Evolutionary conservation across 2,888 invertebrate species (phyloP).

Genomic region (Trisateles emortualis): DNA sequence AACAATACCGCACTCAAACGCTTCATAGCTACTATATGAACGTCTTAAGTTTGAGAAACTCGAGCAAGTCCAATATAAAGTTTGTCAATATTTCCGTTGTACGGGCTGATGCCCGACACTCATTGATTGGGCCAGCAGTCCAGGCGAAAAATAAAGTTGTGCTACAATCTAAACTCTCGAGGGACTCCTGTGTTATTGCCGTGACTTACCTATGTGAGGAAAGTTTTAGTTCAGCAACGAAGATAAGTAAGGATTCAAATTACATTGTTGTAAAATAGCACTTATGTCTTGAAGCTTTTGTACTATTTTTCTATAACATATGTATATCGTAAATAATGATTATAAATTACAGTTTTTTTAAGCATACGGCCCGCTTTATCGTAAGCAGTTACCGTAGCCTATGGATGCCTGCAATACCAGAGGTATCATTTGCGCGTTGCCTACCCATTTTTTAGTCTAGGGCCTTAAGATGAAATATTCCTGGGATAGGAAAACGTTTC

Average conservation of each 20-base stretch:
- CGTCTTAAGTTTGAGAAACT: constrained; percentile 52
- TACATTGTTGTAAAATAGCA: neutral
- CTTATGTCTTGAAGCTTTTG: neutral
- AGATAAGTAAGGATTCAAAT: neutral
- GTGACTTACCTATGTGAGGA: constrained; percentile 15
- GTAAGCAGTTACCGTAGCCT: no score
- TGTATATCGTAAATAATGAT: no score
- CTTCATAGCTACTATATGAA: constrained; percentile 32
- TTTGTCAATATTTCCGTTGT: constrained; percentile 79
- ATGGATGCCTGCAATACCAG: no score
- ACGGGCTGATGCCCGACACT: constrained; percentile 66
- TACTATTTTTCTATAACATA: neutral
- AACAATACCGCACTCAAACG: constrained; percentile 28
- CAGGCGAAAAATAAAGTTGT: constrained; percentile 75
- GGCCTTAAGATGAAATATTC: no score
- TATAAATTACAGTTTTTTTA: no score
- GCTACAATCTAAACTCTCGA: constrained; percentile 46
- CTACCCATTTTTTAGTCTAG: no score
- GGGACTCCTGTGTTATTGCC: constrained; percentile 24
- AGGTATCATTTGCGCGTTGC: no score
- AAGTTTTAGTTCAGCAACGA: neutral
- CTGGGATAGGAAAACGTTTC: no score
- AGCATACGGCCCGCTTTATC: no score
- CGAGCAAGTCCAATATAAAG: constrained; percentile 73
- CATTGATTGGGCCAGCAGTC: constrained; percentile 74